Evolutionary conservation across 2,888 invertebrate species (phyloP).

Genomic region (Hypomecis atomaria): DNA sequence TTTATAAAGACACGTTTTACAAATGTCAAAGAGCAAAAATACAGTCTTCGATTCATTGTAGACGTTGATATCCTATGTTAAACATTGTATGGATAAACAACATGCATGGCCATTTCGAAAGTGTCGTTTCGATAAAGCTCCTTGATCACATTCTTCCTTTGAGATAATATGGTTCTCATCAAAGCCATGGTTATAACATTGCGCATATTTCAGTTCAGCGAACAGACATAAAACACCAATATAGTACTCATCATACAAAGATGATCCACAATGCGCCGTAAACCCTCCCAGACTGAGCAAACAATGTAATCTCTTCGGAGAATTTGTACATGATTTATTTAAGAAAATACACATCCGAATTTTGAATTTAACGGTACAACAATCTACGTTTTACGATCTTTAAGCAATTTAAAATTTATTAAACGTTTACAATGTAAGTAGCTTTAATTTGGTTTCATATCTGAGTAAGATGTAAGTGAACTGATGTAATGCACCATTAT

Average conservation of each 20-base stretch:
- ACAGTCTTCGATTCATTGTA: no score
- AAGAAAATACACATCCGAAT: constrained; percentile 62
- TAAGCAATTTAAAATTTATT: constrained; percentile 53
- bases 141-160: no score
- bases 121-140: no score
- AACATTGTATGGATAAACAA: no score
- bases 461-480: not conserved
- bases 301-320: constrained; percentile 70
- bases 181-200: not conserved
- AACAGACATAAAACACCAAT: constrained; percentile 34
- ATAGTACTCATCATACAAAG: constrained; percentile 32
- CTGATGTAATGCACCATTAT: no score
- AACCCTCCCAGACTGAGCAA: constrained; percentile 57
- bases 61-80: no score
- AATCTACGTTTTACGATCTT: constrained; percentile 59
- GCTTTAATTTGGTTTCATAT: constrained; percentile 4
- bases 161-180: no score
- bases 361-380: constrained; percentile 59
- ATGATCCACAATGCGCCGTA: constrained; percentile 63
- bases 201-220: constrained; percentile 5
- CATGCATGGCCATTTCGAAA: no score
- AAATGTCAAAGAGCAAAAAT: no score
- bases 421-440: constrained; percentile 43
- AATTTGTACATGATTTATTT: constrained; percentile 67
- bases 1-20: no score